These are phyloP conservation scores for Suncus etruscus DNA, from an alignment of 2,113 vertebrate genomes.

Conservation along the genomic window DNA sequence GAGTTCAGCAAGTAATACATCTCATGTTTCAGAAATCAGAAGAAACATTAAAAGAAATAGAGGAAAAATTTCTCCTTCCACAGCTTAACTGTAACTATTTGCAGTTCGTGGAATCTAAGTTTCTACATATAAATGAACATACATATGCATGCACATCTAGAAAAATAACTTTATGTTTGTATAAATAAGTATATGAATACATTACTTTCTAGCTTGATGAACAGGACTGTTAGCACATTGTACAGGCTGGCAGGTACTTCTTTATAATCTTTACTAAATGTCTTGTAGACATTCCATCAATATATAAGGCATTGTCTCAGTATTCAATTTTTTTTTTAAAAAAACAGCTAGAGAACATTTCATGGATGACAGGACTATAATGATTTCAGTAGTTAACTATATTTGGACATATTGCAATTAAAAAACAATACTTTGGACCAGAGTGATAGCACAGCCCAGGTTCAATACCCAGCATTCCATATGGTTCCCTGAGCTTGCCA, in stretches of 20 bases:
- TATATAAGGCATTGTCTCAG: not conserved
- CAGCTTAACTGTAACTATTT: not conserved
- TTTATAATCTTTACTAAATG: not conserved
- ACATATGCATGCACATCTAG: not conserved
- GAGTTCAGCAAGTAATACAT: not conserved
- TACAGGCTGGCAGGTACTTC: not conserved
- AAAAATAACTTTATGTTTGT: not conserved
- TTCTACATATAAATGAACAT: not conserved
- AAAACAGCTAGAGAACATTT: not conserved
- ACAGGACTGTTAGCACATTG: slow-evolving; percentile 7
- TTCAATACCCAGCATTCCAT: too few relatives aligned
- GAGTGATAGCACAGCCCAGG: too few relatives aligned
- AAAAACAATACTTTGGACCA: slow-evolving; percentile 1
- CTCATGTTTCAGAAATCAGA: slow-evolving; percentile 6
- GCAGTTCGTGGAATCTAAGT: not conserved
- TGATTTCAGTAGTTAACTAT: not conserved
- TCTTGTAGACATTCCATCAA: not conserved
- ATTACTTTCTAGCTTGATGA: slow-evolving; percentile 1
- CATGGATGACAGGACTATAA: not conserved
- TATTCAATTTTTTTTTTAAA: slow-evolving; percentile 3
- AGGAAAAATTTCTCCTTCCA: not conserved
- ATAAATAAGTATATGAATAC: not conserved
- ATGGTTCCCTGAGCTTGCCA: too few relatives aligned
- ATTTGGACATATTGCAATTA: slow-evolving; percentile 25
- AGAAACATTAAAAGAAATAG: slow-evolving; percentile 11